Conservation (phyloP, 2,113 vertebrate species). For the Erythrocercus mccallii region DNA sequence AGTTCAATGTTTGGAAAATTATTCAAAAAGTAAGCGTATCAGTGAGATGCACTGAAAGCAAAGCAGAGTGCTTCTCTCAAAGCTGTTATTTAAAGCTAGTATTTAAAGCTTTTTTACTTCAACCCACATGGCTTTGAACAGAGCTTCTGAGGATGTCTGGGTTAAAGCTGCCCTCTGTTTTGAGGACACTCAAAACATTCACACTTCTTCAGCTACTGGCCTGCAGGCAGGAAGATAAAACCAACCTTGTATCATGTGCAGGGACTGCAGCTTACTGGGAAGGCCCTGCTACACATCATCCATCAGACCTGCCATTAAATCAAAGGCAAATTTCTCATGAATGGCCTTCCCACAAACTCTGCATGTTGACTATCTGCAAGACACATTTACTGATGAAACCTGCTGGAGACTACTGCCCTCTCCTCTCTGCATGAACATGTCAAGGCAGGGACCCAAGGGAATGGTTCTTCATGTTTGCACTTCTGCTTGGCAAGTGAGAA, state of each 20-base stretch:
- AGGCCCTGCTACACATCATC: background rate
- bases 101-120: background rate
- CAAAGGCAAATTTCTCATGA: background rate
- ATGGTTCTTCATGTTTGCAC: background rate
- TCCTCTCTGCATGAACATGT: background rate
- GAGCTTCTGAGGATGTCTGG: background rate
- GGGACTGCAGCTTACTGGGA: background rate
- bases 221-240: background rate
- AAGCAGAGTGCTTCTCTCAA: background rate
- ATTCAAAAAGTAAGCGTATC: background rate
- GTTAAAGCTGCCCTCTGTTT: background rate
- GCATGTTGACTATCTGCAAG: background rate
- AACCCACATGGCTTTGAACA: background rate
- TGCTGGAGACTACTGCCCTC: background rate
- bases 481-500: background rate
- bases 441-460: background rate
- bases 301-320: background rate
- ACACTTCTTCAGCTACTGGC: background rate
- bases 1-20: background rate
- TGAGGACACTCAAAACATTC: background rate
- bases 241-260: too few relatives aligned
- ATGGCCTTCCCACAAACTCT: background rate
- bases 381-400: background rate
- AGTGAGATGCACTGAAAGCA: background rate
- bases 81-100: background rate